Evolutionary conservation across 2,797 vertebrate species (phyloP), one percentile per base, ranked within the genome.

Genomic region (Aldrovandia affinis): DNA sequence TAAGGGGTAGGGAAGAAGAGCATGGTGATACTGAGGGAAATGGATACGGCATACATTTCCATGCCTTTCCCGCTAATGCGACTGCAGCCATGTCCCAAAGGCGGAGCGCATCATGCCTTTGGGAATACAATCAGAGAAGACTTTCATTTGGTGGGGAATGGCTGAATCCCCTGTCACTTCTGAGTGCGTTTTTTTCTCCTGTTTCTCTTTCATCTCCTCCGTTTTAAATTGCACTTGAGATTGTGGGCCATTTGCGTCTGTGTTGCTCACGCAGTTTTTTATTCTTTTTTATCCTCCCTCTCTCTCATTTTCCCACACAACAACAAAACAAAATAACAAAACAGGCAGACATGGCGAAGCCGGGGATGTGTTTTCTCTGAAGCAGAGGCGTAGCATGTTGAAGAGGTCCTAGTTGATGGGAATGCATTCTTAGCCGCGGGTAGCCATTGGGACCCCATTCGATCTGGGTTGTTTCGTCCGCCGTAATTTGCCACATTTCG

Each of bases 241-340:
- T 86, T 83, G 86, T 86, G 73, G 87, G 89, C 90, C 86, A 93
- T 95, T 94, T 93, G 91, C 93, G 91, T 94, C 87, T 83, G 68
- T 79, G 85, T 90, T 88, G 88, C 88, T 88, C 88, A 86, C 89
- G 88, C 78, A 89, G 91, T 86, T 36, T 85, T 91, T 86, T 90
- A 89, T 90, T 90, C 84, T 68, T 33, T 83, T 81, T 84, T 84
- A 81, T 88, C 63, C 42, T 59, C 83, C 86, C 82, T 80, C 70
- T 87, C 59, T 80, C 83, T 85, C 86, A 84, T 81, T 78, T 88
- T 82, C 75, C 85, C 82, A 57, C 79, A 77, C 55, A 81, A 85
- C 80, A 86, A 79, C 83, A 78, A 61, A 89, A 83, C 78, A 57
- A 82, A 81, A 61, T 54, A 85, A 15, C 63, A 54, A 81, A 75